phyloP scores from a whole-genome alignment of 2,888 invertebrate genomes.

The Gymnosoma rotundatum region DNA sequence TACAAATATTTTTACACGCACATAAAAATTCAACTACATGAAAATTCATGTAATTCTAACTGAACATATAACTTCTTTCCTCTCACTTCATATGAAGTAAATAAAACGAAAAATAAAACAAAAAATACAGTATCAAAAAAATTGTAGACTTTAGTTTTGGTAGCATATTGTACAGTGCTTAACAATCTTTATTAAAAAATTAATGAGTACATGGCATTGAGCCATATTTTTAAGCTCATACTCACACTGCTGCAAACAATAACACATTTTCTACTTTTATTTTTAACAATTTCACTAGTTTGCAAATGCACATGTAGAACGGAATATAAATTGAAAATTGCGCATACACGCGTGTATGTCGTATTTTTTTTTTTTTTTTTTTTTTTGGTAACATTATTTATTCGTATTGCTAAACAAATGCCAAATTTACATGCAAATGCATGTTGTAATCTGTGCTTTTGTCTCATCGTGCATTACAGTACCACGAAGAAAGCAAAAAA shows the following conservation, averaged over 20 bases:
- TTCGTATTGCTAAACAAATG: slow-evolving; percentile 46
- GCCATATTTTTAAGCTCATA: slow-evolving; percentile 50
- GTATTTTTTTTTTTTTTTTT: no score
- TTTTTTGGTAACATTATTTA: slow-evolving; percentile 24
- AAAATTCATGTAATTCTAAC: slow-evolving; percentile 45
- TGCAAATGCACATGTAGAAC: not conserved
- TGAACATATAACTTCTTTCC: slow-evolving; percentile 6
- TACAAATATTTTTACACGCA: not conserved
- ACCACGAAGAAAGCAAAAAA: not conserved
- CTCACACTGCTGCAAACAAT: not conserved
- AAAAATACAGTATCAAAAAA: slow-evolving; percentile 29
- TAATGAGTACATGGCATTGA: slow-evolving; percentile 69
- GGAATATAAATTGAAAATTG: not conserved
- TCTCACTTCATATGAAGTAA: not conserved
- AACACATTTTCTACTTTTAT: not conserved
- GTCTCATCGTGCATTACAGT: not conserved
- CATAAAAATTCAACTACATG: slow-evolving; percentile 23
- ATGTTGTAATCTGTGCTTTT: slow-evolving; percentile 48
- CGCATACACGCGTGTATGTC: slow-evolving; percentile 5
- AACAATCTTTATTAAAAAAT: slow-evolving; percentile 59
- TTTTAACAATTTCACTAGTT: not conserved
- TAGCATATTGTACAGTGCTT: slow-evolving; percentile 48
- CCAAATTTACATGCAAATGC: slow-evolving; percentile 55
- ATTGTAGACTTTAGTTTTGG: slow-evolving; percentile 11
- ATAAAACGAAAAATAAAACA: not conserved